These are phyloP conservation scores for Cichlasoma orientale DNA, from an alignment of 2,797 vertebrate genomes.

Conservation along the genomic window DNA sequence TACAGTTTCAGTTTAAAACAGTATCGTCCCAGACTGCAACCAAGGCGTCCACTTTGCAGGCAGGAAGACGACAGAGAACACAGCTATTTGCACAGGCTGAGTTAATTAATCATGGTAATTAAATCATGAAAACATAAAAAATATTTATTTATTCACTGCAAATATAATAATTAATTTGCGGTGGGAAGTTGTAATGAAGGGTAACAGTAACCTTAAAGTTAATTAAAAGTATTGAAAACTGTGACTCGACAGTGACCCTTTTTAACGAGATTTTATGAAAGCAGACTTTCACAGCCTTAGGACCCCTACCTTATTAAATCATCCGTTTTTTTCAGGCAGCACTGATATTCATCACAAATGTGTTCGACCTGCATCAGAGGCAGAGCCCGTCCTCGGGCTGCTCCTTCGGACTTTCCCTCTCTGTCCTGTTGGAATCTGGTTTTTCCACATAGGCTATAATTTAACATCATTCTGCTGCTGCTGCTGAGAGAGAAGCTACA, in stretches of 20 bases:
- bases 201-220: background rate
- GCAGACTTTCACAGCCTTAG: background rate
- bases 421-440: background rate
- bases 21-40: too few species aligned
- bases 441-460: background rate
- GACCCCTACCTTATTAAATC: background rate
- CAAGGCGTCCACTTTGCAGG: background rate
- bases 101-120: background rate
- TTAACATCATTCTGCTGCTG: background rate
- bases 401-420: constrained; percentile 13
- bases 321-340: background rate
- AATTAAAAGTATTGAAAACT: background rate
- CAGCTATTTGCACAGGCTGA: background rate
- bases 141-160: background rate
- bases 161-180: background rate
- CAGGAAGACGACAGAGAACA: background rate
- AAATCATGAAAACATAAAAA: background rate
- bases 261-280: constrained; percentile 1
- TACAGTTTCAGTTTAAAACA: too few species aligned
- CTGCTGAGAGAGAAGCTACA: background rate
- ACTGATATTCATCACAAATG: constrained; percentile 10
- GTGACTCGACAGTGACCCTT: background rate
- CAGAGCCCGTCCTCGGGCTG: background rate
- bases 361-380: constrained; percentile 14
- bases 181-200: background rate